phyloP scores from a whole-genome alignment of 2,888 invertebrate species.

The Pemphredon lugubris region DNA sequence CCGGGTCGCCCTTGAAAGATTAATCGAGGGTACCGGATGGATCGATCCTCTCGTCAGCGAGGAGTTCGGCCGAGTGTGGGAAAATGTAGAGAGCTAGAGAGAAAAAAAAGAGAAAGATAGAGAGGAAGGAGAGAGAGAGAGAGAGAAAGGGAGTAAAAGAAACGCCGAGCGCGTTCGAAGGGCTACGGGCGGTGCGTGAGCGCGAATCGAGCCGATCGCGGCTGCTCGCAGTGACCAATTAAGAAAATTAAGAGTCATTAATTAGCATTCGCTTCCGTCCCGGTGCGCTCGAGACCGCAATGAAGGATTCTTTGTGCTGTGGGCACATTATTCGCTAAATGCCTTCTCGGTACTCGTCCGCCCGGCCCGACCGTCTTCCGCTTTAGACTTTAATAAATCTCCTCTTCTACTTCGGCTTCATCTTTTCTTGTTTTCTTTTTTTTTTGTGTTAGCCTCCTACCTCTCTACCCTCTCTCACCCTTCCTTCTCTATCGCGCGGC shows the following conservation, averaged over 20 bases:
- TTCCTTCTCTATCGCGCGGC: slow-evolving; percentile 37
- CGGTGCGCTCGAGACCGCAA: slow-evolving; percentile 45
- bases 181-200: slow-evolving; percentile 42
- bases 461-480: slow-evolving; percentile 27
- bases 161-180: slow-evolving; percentile 11
- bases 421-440: slow-evolving; percentile 14
- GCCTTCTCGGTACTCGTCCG: slow-evolving; percentile 55
- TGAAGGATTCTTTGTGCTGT: slow-evolving; percentile 73
- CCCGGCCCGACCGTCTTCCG: slow-evolving; percentile 51
- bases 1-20: slow-evolving; percentile 42
- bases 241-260: slow-evolving; percentile 80
- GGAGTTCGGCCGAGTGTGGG: slow-evolving; percentile 48
- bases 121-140: slow-evolving; percentile 14
- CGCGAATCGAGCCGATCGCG: slow-evolving; percentile 45
- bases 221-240: slow-evolving; percentile 75
- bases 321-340: slow-evolving; percentile 74
- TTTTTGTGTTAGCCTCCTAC: too few relatives aligned
- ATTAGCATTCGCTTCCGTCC: slow-evolving; percentile 79
- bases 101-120: neutral
- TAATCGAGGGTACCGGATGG: slow-evolving; percentile 28
- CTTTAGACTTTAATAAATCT: slow-evolving; percentile 47
- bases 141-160: slow-evolving; percentile 2
- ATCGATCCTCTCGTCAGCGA: slow-evolving; percentile 38
- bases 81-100: slow-evolving; percentile 25
- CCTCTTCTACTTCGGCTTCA: slow-evolving; percentile 7